Evolutionary conservation across 1,140 invertebrate species (phyloP), one percentile per base, ranked within the genome.

Genomic region (Portunus trituberculatus): DNA sequence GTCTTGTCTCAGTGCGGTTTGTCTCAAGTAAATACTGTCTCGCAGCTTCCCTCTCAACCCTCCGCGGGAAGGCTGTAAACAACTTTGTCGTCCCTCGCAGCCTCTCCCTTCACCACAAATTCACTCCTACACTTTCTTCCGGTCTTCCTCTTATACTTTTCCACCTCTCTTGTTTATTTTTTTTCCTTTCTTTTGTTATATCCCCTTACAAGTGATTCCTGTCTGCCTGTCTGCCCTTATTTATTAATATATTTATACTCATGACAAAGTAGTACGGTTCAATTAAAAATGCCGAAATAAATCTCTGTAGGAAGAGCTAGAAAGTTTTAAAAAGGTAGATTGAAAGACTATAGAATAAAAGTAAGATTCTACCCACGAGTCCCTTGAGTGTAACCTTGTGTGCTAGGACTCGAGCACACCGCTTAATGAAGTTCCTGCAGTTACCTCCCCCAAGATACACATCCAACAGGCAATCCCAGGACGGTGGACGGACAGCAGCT

Each of bases 51-150:
- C 67, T 76, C 67, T 76, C 20, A 0, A 76, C 0, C 67, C 67
- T 16, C 67, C 67, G 67, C 67, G 67, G 67, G 67, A 76, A 76
- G 67, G 67, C 67, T 76, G 67, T 76, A 76, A 76, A 76, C 67
- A 76, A n/a, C 67, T 76, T 76, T 76, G 67, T 76, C 20, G 12
- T 76, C 20, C 67, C 67, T 76, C 67, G n/a, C 67, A 8, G 20
- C 67, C 20, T 7, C 67, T 76, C 67, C 20, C 67, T n/a, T 76
- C 67, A 76, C 67, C 67, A 7, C 67, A 76, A 12, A 8, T 76
- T 76, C 67, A 12, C n/a, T n/a, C n/a, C 67, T 7, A 7, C 67
- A n/a, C 20, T n/a, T 25, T n/a, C 67, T 76, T n/a, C 67, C n/a
- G 16, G 20, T 76, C 67, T n/a, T 25, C 67, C 25, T n/a, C 25